phyloP scores from a whole-genome alignment of 2,888 invertebrate species.

The Teleogryllus oceanicus region DNA sequence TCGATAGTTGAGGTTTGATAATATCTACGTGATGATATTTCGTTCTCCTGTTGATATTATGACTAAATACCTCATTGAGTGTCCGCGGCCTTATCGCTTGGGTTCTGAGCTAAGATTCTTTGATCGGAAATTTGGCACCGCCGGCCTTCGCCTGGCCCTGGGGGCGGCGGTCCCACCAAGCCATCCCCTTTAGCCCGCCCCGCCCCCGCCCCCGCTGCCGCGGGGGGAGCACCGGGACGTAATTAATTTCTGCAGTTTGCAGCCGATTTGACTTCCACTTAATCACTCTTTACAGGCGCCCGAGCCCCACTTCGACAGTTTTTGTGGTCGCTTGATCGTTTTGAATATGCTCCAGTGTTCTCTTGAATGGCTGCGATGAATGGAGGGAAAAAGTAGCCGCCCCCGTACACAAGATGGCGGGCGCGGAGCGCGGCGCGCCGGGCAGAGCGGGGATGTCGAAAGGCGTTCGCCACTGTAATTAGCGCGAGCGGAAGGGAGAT shows the following conservation, averaged over 20 bases:
- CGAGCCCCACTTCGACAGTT: background rate
- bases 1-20: no score
- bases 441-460: background rate
- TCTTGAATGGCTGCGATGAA: background rate
- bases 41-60: no score
- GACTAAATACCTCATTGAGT: no score
- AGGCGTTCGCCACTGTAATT: slow-evolving; percentile 7
- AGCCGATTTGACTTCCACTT: slow-evolving; percentile 18
- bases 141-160: background rate
- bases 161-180: background rate
- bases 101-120: no score
- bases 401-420: background rate
- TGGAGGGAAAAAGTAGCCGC: background rate
- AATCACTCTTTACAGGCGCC: slow-evolving; percentile 5
- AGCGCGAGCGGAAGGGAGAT: background rate
- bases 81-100: no score
- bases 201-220: background rate
- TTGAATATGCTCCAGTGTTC: slow-evolving; percentile 5
- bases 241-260: slow-evolving; percentile 18
- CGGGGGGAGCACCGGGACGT: background rate
- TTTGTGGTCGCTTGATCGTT: background rate
- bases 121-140: no score
- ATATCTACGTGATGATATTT: no score
- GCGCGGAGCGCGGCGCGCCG: background rate
- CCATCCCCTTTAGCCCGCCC: background rate